Percentiles rank a stretch among this genome's conserved stretches.
These are phyloP conservation scores for Antheraea mylitta DNA, from an alignment of 1,140 invertebrate genomes.

Conservation along the genomic window DNA sequence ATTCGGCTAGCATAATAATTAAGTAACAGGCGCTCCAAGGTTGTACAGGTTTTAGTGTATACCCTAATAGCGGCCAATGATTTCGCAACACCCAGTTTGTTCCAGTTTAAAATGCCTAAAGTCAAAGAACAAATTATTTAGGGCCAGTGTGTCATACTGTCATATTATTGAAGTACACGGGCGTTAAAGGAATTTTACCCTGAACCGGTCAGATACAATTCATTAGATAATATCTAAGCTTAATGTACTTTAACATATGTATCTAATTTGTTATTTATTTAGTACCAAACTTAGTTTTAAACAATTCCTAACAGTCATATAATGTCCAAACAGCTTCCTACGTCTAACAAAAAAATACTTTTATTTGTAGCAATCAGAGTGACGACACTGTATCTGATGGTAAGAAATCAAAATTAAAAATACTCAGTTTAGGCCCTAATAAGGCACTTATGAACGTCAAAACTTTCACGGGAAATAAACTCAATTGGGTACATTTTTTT, in stretches of 20 bases:
- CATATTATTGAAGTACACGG: conserved; percentile 42
- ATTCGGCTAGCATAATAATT: conserved; percentile 76
- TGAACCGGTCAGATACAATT: conserved; percentile 20
- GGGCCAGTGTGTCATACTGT: conserved; percentile 54
- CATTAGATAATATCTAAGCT: conserved; percentile 8
- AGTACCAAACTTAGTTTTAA: background rate
- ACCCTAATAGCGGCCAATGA: conserved; percentile 62
- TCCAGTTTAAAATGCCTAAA: conserved; percentile 67
- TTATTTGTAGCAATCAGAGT: too few relatives aligned
- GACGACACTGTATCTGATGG: too few relatives aligned
- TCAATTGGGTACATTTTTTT: too few relatives aligned
- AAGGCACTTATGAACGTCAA: too few relatives aligned
- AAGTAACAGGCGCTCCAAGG: conserved; percentile 74
- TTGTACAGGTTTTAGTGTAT: conserved; percentile 48
- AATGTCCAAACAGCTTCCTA: too few relatives aligned
- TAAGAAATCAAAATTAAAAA: too few relatives aligned
- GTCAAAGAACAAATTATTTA: conserved; percentile 73
- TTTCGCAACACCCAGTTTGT: conserved; percentile 69
- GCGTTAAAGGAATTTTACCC: conserved; percentile 41
- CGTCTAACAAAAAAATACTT: too few relatives aligned
- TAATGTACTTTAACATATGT: background rate
- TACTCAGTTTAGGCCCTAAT: too few relatives aligned
- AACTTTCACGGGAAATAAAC: too few relatives aligned
- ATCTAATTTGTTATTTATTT: background rate
- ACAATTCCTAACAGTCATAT: too few relatives aligned